Conservation (phyloP, 1,140 invertebrate species). For the Aphelenchoides avenae region DNA sequence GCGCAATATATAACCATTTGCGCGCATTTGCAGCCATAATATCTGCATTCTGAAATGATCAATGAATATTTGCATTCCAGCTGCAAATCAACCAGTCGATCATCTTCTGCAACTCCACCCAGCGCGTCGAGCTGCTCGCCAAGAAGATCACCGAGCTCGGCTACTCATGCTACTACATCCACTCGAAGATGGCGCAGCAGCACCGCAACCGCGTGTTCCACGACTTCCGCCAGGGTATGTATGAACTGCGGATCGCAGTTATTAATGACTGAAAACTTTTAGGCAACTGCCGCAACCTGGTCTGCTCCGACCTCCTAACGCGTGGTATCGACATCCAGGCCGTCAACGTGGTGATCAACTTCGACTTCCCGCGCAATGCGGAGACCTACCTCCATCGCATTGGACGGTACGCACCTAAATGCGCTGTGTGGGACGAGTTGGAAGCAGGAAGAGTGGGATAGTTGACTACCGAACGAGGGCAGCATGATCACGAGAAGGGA, state of each 20-base stretch:
- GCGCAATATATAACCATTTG: too few species aligned
- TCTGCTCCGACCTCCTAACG: slow-evolving; percentile 90
- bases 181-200: slow-evolving; percentile 94
- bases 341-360: slow-evolving; percentile 99
- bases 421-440: too few species aligned
- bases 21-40: too few species aligned
- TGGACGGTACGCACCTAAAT: slow-evolving; percentile 75
- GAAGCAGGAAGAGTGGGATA: too few species aligned
- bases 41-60: too few species aligned
- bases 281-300: slow-evolving; percentile 85
- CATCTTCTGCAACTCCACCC: slow-evolving; percentile 99
- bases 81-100: slow-evolving; percentile 99
- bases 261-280: too few species aligned
- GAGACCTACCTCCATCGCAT: slow-evolving; percentile 99
- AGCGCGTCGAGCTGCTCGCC: slow-evolving; percentile 93
- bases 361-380: slow-evolving; percentile 99
- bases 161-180: slow-evolving; percentile 99
- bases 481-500: too few species aligned
- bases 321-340: slow-evolving; percentile 99
- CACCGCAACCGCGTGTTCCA: slow-evolving; percentile 94
- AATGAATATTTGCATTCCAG: slow-evolving; percentile 66
- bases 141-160: slow-evolving; percentile 98
- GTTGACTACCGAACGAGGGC: too few species aligned
- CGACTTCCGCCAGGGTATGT: slow-evolving; percentile 86
- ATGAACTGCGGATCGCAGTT: too few species aligned